Evolutionary conservation across 2,888 invertebrate genomes (phyloP).

Genomic region (Yponomeuta malinellus): DNA sequence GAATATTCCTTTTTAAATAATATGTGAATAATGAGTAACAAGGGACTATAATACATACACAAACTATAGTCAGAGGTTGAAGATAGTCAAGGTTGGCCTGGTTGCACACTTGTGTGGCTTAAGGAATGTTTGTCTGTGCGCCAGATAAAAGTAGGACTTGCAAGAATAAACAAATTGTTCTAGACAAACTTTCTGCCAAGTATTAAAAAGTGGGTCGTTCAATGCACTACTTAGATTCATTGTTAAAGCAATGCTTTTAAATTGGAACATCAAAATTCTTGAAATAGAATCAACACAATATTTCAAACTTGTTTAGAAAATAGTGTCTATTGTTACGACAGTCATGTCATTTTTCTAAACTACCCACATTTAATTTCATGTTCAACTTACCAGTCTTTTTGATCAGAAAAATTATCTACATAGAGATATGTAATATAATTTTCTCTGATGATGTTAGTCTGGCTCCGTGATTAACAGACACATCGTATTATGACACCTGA

Average conservation of each 20-base stretch:
- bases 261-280: no score
- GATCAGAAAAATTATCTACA: neutral
- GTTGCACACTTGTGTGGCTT: neutral
- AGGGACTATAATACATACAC: neutral
- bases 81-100: neutral
- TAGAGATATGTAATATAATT: neutral
- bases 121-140: neutral
- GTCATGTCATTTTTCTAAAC: neutral
- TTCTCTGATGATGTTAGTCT: no score
- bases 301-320: no score
- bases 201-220: neutral
- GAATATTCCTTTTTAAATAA: no score
- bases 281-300: no score
- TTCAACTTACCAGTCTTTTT: neutral
- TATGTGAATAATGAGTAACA: no score
- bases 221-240: neutral
- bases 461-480: no score
- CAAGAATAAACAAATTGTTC: slow-evolving; percentile 1
- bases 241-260: neutral
- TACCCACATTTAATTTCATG: neutral
- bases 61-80: neutral
- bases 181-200: slow-evolving; percentile 1
- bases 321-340: neutral
- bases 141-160: slow-evolving; percentile 1
- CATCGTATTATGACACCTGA: no score